Evolutionary conservation across 1,140 invertebrate species (phyloP), one percentile per base, ranked within the genome.

Genomic region (Hirudo medicinalis): DNA sequence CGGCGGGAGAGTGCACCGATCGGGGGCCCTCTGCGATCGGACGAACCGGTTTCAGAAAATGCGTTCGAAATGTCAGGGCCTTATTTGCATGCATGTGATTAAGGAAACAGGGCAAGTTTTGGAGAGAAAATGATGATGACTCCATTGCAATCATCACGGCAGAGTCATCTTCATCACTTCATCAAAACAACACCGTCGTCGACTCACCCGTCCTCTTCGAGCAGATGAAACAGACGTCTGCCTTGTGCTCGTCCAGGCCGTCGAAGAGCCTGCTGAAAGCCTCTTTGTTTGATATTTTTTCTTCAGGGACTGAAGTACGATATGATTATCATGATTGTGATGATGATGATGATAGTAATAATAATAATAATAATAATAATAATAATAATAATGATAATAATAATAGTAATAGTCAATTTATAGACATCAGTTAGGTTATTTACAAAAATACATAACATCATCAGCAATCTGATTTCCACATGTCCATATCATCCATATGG

Each of bases 1-100:
- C 74, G 73, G 68, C 54, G 9, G 71, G 22, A 75, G 25, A 53
- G 27, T 11, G 19, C 27, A 25, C 43, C 9, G 54, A 68, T 17
- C n/a, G 53, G 13, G 11, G 53, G 11, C 25, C 11, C 11, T 25
- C 29, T 22, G 57, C 9, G 57, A n/a, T 13, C 4, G 22, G 20
- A 19, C 15, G 57, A 25, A 63, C 22, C 11, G 29, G 19, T 63
- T n/a, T n/a, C n/a, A 13, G 22, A 22, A 63, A 32, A 19, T 11
- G 57, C 9, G 25, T 57, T 3, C 43, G 36, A 22, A n/a, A 17
- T 54, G 20, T 70, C n/a, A n/a, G n/a, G n/a, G n/a, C n/a, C n/a
- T n/a, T n/a, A n/a, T n/a, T n/a, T n/a, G n/a, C n/a, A n/a, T n/a
- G n/a, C n/a, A n/a, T n/a, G n/a, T n/a, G n/a, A n/a, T n/a, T n/a